phyloP scores from a whole-genome alignment of 2,797 vertebrate genomes.

The Diceros bicornis region DNA sequence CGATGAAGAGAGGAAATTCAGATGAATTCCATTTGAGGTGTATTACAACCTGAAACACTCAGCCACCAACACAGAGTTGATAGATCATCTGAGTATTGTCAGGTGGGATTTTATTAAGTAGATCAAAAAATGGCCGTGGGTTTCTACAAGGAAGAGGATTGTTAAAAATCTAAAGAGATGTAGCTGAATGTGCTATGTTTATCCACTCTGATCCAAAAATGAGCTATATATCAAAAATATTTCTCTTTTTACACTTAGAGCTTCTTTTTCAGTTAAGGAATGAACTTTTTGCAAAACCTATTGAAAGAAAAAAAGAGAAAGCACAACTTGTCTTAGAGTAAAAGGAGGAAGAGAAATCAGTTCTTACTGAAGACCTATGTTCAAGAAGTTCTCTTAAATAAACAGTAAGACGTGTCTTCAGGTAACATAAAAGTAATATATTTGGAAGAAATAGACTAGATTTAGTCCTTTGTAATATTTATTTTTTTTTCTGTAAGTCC shows the following conservation, averaged over 20 bases:
- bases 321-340: neutral
- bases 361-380: neutral
- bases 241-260: neutral
- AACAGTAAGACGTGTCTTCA: neutral
- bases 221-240: neutral
- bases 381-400: slow-evolving; percentile 43
- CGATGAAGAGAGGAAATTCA: slow-evolving; percentile 64
- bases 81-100: neutral
- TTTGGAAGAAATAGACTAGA: neutral
- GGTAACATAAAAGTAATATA: neutral
- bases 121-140: neutral
- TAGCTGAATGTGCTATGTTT: neutral
- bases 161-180: neutral
- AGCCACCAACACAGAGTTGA: neutral
- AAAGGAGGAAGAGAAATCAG: neutral
- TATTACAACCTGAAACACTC: slow-evolving; percentile 59
- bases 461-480: neutral
- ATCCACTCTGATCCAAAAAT: slow-evolving; percentile 62
- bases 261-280: slow-evolving; percentile 23
- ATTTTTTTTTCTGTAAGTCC: neutral
- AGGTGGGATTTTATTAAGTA: slow-evolving; percentile 18
- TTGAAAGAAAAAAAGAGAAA: neutral
- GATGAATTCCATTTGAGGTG: slow-evolving; percentile 55
- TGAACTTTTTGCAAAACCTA: neutral
- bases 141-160: neutral